These are phyloP conservation scores for Halictus ligatus DNA, from an alignment of 2,888 invertebrate genomes.

Conservation along the genomic window DNA sequence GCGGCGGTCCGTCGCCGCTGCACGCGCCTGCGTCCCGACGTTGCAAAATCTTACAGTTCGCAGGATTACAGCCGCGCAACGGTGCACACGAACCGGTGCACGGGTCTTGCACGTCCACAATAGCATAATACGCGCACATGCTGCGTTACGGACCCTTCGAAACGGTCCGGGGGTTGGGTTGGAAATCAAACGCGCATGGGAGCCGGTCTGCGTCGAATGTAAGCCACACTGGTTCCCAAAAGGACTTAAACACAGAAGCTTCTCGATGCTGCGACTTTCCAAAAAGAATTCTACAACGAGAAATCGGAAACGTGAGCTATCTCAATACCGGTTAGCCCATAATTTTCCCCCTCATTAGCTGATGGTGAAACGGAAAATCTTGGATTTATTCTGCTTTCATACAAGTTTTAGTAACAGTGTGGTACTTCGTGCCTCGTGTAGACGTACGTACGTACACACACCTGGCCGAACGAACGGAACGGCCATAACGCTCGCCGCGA, in stretches of 20 bases:
- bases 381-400: too few relatives aligned
- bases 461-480: background rate
- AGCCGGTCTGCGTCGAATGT: background rate
- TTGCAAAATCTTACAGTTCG: background rate
- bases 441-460: background rate
- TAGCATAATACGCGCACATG: background rate
- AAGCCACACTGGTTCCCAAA: background rate
- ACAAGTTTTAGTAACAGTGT: too few relatives aligned
- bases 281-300: background rate
- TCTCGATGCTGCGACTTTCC: background rate
- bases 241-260: background rate
- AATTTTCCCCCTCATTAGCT: too few relatives aligned
- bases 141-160: background rate
- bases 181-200: background rate
- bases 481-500: background rate
- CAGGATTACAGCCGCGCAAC: background rate
- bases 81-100: background rate
- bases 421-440: background rate
- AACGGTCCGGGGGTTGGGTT: background rate
- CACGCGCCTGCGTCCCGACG: background rate
- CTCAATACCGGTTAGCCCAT: too few relatives aligned
- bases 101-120: background rate
- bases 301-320: too few relatives aligned
- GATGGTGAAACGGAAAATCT: too few relatives aligned
- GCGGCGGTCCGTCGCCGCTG: background rate